Conservation (phyloP, 2,797 vertebrate genomes). For the Babyrousa celebensis region DNA sequence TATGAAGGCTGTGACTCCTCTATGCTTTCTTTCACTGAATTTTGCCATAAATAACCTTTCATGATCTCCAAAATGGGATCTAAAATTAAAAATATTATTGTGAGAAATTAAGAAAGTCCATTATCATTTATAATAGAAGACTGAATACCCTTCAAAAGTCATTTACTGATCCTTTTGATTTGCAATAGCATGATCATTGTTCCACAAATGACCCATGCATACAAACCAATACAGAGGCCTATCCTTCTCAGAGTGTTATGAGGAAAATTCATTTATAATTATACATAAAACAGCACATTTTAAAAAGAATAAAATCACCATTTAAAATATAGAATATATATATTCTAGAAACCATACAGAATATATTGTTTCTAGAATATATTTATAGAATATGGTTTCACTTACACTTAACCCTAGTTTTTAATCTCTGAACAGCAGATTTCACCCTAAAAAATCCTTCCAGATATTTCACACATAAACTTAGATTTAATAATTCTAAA, state of each 20-base stretch:
- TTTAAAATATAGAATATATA: neutral
- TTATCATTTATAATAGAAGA: conserved; percentile 15
- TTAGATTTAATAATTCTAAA: neutral
- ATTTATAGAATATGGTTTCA: neutral
- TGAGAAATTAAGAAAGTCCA: neutral
- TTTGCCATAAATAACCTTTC: conserved; percentile 38
- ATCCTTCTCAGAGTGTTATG: neutral
- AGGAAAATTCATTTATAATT: neutral
- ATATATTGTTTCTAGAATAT: too few relatives aligned
- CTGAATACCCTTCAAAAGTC: neutral
- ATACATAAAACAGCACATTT: neutral
- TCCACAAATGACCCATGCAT: neutral
- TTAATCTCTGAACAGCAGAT: neutral
- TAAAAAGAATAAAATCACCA: conserved; percentile 43
- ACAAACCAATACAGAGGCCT: neutral
- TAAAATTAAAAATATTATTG: conserved; percentile 58
- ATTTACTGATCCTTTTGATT: neutral
- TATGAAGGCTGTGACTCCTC: neutral
- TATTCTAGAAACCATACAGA: too few relatives aligned
- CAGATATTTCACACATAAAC: neutral
- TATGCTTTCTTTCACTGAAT: conserved; percentile 7
- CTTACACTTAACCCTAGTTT: neutral
- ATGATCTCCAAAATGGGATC: neutral
- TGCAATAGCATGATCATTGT: neutral
- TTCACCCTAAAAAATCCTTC: neutral